Conservation (phyloP, 2,888 invertebrate genomes). For the Metalampra italica region DNA sequence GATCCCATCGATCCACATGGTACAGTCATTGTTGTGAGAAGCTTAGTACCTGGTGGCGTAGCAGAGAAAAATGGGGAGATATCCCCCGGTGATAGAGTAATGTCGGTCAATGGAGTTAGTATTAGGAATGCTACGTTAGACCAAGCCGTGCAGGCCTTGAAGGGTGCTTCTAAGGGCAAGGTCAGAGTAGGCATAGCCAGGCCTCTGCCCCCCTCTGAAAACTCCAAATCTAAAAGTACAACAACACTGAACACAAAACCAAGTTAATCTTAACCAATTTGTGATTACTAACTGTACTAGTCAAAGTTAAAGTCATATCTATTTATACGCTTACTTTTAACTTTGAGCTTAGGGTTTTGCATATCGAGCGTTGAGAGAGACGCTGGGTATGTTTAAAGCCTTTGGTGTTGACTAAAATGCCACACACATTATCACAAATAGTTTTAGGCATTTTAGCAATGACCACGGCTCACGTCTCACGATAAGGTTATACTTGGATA, state of each 20-base stretch:
- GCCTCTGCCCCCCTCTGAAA: constrained; percentile 79
- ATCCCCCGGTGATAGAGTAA: constrained; percentile 95
- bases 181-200: constrained; percentile 96
- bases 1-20: constrained; percentile 97
- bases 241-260: constrained; percentile 57
- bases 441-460: constrained; percentile 15
- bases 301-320: constrained; percentile 70
- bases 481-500: constrained; percentile 7
- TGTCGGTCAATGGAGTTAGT: constrained; percentile 93
- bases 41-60: constrained; percentile 98
- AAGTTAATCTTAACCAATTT: constrained; percentile 54
- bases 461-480: constrained; percentile 15
- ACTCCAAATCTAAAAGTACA: constrained; percentile 56
- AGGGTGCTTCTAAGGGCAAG: constrained; percentile 93
- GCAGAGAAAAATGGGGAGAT: constrained; percentile 96
- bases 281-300: constrained; percentile 49
- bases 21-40: constrained; percentile 97
- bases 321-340: constrained; percentile 20
- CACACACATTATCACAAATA: constrained; percentile 7
- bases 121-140: constrained; percentile 95
- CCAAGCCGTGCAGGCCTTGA: constrained; percentile 96
- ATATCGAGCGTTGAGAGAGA: constrained; percentile 36
- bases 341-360: constrained; percentile 39
- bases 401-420: constrained; percentile 12
- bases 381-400: constrained; percentile 22